Evolutionary conservation across 2,113 vertebrate genomes (phyloP).

Genomic region (Erinaceus europaeus): DNA sequence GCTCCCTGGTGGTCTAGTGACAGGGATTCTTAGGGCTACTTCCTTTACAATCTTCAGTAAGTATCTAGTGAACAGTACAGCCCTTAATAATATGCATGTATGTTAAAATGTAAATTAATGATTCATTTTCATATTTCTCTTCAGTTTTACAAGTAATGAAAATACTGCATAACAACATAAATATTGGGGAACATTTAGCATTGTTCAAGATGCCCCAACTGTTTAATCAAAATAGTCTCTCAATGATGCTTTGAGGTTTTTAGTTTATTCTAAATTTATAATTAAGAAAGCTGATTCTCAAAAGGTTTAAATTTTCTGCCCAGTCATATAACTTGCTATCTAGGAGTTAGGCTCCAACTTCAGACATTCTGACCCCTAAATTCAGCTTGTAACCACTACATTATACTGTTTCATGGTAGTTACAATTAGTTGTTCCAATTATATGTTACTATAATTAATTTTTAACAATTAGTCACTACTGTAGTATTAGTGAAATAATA

Average conservation of each 20-base stretch:
- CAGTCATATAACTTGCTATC: background rate
- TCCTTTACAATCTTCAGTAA: background rate
- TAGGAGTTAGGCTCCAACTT: background rate
- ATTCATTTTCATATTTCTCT: background rate
- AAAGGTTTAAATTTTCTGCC: background rate
- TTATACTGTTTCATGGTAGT: background rate
- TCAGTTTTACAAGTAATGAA: background rate
- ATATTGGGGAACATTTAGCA: background rate
- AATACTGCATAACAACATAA: background rate
- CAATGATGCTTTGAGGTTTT: background rate
- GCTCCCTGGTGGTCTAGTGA: too few species aligned
- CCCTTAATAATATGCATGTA: background rate
- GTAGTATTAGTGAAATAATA: slow-evolving; percentile 34
- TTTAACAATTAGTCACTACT: slow-evolving; percentile 25
- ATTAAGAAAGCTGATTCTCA: background rate
- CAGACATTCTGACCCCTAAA: background rate
- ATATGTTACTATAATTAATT: slow-evolving; percentile 40
- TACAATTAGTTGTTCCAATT: background rate
- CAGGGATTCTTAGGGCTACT: too few species aligned
- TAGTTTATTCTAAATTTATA: background rate
- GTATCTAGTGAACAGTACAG: background rate
- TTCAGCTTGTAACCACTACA: background rate
- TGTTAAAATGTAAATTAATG: background rate
- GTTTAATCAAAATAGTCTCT: background rate
- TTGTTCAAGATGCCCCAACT: background rate